A percentile compares a stretch with the other conserved stretches of the same genome.
Conservation (phyloP, 1,140 invertebrate species). For the Popillia japonica region DNA sequence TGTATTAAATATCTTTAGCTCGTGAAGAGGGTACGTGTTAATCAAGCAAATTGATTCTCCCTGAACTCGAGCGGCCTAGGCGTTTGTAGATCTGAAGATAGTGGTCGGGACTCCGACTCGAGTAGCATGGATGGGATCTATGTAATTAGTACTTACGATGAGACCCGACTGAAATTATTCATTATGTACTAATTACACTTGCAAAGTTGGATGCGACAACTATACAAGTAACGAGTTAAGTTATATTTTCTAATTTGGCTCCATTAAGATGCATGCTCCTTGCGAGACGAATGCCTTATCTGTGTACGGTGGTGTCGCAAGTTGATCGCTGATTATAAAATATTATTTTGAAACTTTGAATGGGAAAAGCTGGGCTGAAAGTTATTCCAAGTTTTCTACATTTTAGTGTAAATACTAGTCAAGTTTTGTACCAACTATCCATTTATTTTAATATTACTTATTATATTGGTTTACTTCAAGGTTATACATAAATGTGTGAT, state of each 20-base stretch:
- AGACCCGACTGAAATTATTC: constrained; percentile 49
- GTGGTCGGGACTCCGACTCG: constrained; percentile 24
- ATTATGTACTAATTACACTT: constrained; percentile 52
- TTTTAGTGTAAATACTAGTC: no score
- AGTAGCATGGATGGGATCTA: constrained; percentile 37
- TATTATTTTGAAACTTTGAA: constrained; percentile 19
- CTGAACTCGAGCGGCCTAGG: constrained; percentile 18
- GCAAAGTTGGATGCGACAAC: constrained; percentile 49
- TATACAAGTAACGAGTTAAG: constrained; percentile 36
- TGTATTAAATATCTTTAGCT: constrained; percentile 24
- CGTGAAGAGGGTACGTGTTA: constrained; percentile 32
- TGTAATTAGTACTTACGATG: constrained; percentile 50
- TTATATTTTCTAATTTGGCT: constrained; percentile 37
- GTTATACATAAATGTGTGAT: no score
- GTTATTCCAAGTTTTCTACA: not conserved
- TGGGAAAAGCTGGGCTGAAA: not conserved
- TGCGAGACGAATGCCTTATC: not conserved
- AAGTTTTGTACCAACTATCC: no score
- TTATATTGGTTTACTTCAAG: no score
- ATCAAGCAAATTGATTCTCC: constrained; percentile 36
- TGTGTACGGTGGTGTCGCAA: not conserved
- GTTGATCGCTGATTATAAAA: constrained; percentile 25
- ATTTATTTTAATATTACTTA: no score
- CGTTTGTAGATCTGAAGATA: constrained; percentile 41
- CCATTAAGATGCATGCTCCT: constrained; percentile 24